Percentiles rank a stretch among this genome's conserved stretches.
These are phyloP conservation scores for Onychomys arenicola DNA, from an alignment of 2,797 vertebrate species.

Conservation along the genomic window DNA sequence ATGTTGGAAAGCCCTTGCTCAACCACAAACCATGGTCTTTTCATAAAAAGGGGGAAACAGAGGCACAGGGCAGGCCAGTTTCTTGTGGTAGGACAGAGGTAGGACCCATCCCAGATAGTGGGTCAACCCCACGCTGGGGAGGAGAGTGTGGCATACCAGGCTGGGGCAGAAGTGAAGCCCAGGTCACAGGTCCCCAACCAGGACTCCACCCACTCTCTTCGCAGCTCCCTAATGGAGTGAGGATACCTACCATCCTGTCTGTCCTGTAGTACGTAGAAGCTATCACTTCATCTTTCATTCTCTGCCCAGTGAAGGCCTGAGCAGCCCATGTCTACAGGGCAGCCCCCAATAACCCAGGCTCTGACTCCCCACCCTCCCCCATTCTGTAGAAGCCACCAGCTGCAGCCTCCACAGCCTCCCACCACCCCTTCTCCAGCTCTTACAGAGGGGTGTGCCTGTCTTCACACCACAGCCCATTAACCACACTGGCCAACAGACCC, in stretches of 20 bases:
- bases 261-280: fast-evolving
- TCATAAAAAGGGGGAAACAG: background rate
- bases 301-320: background rate
- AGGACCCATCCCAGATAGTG: background rate
- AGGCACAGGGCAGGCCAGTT: background rate
- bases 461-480: background rate
- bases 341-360: background rate
- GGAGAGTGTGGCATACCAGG: background rate
- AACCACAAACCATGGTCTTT: background rate
- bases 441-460: background rate
- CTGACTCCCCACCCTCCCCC: background rate
- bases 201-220: background rate
- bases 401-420: background rate
- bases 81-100: background rate
- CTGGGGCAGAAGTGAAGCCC: background rate
- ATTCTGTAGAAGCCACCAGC: background rate
- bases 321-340: background rate
- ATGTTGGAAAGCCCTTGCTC: background rate
- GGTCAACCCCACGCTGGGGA: background rate
- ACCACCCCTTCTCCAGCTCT: background rate
- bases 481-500: background rate
- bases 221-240: background rate
- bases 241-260: fast-evolving
- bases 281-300: background rate
- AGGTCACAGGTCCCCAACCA: background rate